Percentiles rank a stretch among this genome's conserved stretches.
These are phyloP conservation scores for Drosophila merina DNA, from an alignment of 2,888 invertebrate genomes.

Conservation along the genomic window DNA sequence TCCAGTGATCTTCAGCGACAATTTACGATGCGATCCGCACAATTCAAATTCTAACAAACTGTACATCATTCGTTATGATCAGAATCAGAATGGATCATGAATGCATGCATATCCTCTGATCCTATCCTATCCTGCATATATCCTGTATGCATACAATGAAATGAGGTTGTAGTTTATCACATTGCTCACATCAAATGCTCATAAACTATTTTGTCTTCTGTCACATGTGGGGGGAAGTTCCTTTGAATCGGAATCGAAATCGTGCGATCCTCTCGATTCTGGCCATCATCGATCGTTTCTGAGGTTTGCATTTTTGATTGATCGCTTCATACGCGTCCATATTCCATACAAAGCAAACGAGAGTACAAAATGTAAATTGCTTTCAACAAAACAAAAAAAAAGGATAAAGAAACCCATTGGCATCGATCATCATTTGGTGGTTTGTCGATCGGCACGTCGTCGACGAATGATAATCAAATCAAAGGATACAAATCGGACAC, in stretches of 20 bases:
- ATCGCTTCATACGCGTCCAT: slow-evolving; percentile 77
- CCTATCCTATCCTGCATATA: slow-evolving; percentile 23
- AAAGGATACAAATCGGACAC: slow-evolving; percentile 45
- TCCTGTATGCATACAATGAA: slow-evolving; percentile 33
- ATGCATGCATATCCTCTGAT: slow-evolving; percentile 11
- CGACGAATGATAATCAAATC: slow-evolving; percentile 70
- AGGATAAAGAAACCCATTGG: slow-evolving; percentile 42
- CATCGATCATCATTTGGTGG: slow-evolving; percentile 78
- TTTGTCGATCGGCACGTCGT: slow-evolving; percentile 54
- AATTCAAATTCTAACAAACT: slow-evolving; percentile 83
- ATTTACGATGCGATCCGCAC: slow-evolving; percentile 81
- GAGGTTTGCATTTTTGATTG: slow-evolving; percentile 82
- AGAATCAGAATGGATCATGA: slow-evolving; percentile 26
- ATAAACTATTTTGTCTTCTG: slow-evolving; percentile 80
- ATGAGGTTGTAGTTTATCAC: slow-evolving; percentile 64
- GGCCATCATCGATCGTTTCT: slow-evolving; percentile 23
- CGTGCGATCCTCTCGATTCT: slow-evolving; percentile 17
- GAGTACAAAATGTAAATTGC: slow-evolving; percentile 70
- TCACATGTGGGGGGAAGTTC: slow-evolving; percentile 42
- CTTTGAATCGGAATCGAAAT: slow-evolving; percentile 50
- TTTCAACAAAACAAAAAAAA: slow-evolving; percentile 1
- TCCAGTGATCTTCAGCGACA: slow-evolving; percentile 42
- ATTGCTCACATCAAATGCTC: slow-evolving; percentile 61
- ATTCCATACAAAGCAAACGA: slow-evolving; percentile 50
- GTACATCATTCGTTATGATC: slow-evolving; percentile 73